phyloP scores from a whole-genome alignment of 2,113 vertebrate species.

The Hystrix cristata region DNA sequence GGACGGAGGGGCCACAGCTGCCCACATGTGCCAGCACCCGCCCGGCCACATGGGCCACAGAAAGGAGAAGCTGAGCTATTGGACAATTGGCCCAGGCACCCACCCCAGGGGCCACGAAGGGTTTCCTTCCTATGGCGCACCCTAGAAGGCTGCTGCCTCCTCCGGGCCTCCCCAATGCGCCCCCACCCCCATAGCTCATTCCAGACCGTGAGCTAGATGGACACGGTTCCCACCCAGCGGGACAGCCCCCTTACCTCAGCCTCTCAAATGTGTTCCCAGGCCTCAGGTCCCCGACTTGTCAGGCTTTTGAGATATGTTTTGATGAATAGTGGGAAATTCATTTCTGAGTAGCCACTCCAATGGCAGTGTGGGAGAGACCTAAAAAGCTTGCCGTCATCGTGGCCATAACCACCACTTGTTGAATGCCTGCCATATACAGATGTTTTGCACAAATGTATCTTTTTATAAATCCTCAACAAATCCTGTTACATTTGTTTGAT shows the following conservation, averaged over 20 bases:
- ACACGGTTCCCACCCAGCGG: not conserved
- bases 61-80: not conserved
- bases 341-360: not conserved
- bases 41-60: not conserved
- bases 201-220: not conserved
- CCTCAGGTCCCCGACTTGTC: constrained; percentile 10
- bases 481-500: not conserved
- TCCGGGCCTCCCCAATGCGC: not conserved
- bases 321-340: not conserved
- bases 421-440: not conserved
- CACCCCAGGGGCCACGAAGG: not conserved
- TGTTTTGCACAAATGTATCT: not conserved
- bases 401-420: not conserved
- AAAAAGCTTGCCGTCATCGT: not conserved
- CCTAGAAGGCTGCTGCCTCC: not conserved
- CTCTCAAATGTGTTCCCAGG: not conserved
- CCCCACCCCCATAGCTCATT: not conserved
- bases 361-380: not conserved
- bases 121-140: too few species aligned
- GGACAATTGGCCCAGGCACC: not conserved
- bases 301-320: not conserved
- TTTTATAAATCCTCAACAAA: not conserved
- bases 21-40: not conserved
- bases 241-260: not conserved
- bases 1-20: not conserved